These are phyloP conservation scores for Eleutherodactylus coqui DNA, from an alignment of 2,797 vertebrate species.

Conservation along the genomic window DNA sequence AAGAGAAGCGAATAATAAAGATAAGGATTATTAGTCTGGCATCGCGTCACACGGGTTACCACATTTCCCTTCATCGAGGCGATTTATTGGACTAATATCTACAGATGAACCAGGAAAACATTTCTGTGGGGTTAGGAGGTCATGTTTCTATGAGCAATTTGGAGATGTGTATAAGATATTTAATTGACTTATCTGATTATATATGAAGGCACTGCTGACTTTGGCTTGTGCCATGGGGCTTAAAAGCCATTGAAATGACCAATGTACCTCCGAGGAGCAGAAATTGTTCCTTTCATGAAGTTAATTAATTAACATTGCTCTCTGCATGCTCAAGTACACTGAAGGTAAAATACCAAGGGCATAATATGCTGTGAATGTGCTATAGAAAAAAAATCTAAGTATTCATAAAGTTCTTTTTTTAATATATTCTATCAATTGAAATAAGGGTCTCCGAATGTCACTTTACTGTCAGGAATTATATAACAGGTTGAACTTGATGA, in stretches of 20 bases:
- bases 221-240: conserved; percentile 2
- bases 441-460: background rate
- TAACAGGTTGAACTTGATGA: background rate
- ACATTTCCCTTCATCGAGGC: too few relatives aligned
- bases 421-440: background rate
- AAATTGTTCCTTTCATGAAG: background rate
- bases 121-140: background rate
- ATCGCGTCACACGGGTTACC: too few relatives aligned
- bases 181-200: background rate
- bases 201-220: background rate
- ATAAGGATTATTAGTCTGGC: too few relatives aligned
- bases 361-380: background rate
- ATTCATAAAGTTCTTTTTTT: background rate
- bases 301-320: conserved; percentile 14
- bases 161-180: background rate
- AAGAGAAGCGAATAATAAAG: too few relatives aligned
- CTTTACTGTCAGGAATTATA: background rate
- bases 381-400: background rate
- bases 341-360: conserved; percentile 5
- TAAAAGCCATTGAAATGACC: background rate
- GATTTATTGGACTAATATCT: background rate
- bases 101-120: background rate
- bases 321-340: background rate
- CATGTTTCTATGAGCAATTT: background rate
- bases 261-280: background rate